These are phyloP conservation scores for Orientallactaga sibirica DNA, from an alignment of 2,797 vertebrate genomes.

Conservation along the genomic window DNA sequence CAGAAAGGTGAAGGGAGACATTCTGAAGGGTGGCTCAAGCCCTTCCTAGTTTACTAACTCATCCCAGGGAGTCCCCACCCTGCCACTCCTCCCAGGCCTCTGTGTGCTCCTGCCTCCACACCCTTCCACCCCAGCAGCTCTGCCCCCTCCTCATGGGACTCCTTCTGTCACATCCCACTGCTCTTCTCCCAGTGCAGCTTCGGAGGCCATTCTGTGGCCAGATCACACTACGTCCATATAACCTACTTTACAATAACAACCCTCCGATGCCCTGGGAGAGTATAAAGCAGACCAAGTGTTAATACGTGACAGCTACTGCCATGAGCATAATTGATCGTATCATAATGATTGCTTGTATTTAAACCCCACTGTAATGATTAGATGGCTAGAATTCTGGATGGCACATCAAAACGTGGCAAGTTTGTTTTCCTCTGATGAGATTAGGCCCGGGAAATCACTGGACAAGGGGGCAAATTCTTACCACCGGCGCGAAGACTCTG, in stretches of 20 bases:
- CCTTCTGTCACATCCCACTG: fast-evolving
- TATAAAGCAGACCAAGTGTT: too few relatives aligned
- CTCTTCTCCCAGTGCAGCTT: too few relatives aligned
- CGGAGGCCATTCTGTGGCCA: background rate
- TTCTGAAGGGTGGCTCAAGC: fast-evolving
- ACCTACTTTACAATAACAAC: too few relatives aligned
- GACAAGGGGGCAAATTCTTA: conserved; percentile 77
- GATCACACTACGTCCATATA: background rate
- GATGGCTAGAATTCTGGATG: background rate
- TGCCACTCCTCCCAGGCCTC: background rate
- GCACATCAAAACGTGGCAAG: background rate
- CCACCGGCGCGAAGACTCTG: conserved; percentile 84
- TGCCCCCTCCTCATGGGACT: background rate
- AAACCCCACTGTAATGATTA: background rate
- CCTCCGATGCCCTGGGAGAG: fast-evolving
- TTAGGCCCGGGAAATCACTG: fast-evolving
- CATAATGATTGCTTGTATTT: background rate
- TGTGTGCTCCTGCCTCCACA: background rate
- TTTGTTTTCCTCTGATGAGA: background rate
- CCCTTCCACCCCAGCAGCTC: background rate
- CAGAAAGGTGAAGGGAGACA: background rate
- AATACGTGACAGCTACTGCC: background rate
- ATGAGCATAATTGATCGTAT: fast-evolving
- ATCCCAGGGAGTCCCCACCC: background rate
- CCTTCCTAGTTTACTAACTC: background rate